Base-by-base conservation (phyloP, 2,113 vertebrate genomes). In the Microcebus lehilahytsara region DNA sequence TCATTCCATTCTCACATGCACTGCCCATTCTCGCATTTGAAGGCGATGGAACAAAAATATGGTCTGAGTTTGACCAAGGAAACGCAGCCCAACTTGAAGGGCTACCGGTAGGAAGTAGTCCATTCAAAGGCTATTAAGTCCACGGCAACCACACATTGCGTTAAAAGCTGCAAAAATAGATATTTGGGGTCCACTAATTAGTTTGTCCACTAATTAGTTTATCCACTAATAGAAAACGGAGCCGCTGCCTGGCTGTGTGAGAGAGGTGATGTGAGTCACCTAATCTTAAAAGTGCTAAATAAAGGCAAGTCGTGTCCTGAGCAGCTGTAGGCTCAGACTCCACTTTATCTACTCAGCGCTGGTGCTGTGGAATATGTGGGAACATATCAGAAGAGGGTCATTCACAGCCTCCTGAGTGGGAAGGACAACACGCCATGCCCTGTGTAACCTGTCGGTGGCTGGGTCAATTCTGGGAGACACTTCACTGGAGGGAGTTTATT, bases 221-320 rank as follows among this genome's bases (percentile, higher is more conserved):
- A 69, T 22, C 66, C 19, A 7, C 27, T 20, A 42, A 87, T 67
- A 86, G 67, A 72, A 84, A 53, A n/a, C 56, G n/a, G 23, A 16
- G 27, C 49, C 42, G 37, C 30, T 0, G 5, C 56, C 66, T 17
- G 2, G 49, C 71, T 72, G 34, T 51, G 81, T 84, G 94, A 64
- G 34, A 74, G 42, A 95, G 5, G 51, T 30, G 49, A 69, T 56
- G 40, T 51, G 77, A 90, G 74, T 86, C 42, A 20, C 30, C 64
- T 95, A 56, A 85, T 72, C 89, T 91, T 85, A 67, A 74, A 69
- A 79, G 80, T 78, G 53, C 62, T 96, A 84, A 95, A 64, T 17
- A 72, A 86, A 97, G 78, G 51, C 69, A 46, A 37, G 66, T 71
- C 83, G 77, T 62, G 74, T 62, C 37, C 37, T 93, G 78, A 89